Evolutionary conservation across 2,888 invertebrate genomes (phyloP), one percentile per base, ranked within the genome.

Genomic region (Agrochola macilenta): DNA sequence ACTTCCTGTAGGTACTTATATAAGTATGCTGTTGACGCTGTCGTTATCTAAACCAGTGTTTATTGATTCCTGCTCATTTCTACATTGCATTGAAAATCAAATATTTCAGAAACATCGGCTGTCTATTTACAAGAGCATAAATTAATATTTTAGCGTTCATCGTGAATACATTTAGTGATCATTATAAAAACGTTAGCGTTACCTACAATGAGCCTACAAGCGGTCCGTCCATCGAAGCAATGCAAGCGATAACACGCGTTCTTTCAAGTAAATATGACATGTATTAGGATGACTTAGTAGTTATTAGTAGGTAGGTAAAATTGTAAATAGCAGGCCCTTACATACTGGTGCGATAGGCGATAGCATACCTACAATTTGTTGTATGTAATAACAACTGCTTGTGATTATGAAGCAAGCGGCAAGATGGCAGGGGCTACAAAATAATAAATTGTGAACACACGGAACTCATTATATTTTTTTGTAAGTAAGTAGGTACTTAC

Each of bases 221-320:
- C 20, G 20, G 20, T 4, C 26, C 52, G 26, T 1, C 43, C 9
- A 61, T n/a, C 35, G 23, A 26, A 54, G 43, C 12, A 43, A 46
- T 35, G 26, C 35, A 8, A 54, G 39, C 23, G 80, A 66, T 83
- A 83, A 60, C 58, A 49, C 26, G 52, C 11, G n/a, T 35, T 52
- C 17, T 20, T 46, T 60, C 26, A 8, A 46, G 14, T 60, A 43
- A 74, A 43, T 57, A 63, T 69, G 57, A 68, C 14, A 23, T 63
- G 43, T 75, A 43, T 77, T n/a, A 43, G 14, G 30, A 43, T 26
- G 30, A 23, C 54, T 69, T 39, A 30, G 1, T 43, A 39, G 12
- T 12, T 58, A 26, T 26, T 11, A 58, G 14, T n/a, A n/a, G 23
- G n/a, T 54, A 54, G 54, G 11, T 58, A 14, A 65, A 26, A n/a